phyloP scores from a whole-genome alignment of 1,140 invertebrate genomes.

The Anastrepha obliqua region DNA sequence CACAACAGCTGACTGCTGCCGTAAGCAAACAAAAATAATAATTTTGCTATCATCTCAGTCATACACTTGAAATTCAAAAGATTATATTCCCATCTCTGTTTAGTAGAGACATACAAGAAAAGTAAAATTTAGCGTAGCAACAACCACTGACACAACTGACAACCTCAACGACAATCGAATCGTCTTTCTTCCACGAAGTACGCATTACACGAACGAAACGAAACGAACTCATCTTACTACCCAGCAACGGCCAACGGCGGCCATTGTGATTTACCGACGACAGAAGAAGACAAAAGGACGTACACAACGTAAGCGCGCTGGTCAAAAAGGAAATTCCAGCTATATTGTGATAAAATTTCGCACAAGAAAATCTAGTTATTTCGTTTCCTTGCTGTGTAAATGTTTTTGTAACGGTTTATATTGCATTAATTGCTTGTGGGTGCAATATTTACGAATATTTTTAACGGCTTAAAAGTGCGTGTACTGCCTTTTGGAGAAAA shows the following conservation, averaged over 20 bases:
- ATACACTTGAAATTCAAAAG: background rate
- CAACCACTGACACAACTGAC: conserved; percentile 25
- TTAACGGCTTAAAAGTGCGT: background rate
- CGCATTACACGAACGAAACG: conserved; percentile 31
- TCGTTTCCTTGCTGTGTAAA: conserved; percentile 29
- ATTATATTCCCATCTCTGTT: background rate
- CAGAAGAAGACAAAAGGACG: conserved; percentile 70
- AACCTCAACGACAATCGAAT: conserved; percentile 44
- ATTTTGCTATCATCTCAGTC: background rate
- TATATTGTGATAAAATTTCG: conserved; percentile 46
- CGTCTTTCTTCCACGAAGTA: conserved; percentile 47
- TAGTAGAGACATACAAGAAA: background rate
- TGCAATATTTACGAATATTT: background rate
- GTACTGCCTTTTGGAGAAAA: background rate
- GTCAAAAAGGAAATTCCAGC: conserved; percentile 33
- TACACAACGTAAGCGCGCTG: conserved; percentile 5
- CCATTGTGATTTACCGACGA: conserved; percentile 64
- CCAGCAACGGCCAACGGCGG: conserved; percentile 52
- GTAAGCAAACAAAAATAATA: background rate
- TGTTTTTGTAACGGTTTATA: conserved; percentile 42
- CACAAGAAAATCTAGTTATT: conserved; percentile 53
- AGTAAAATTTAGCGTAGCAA: conserved; percentile 22
- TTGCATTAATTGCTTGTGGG: conserved; percentile 1
- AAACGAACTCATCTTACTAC: conserved; percentile 39
- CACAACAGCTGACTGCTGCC: background rate